Percentiles rank a stretch among this genome's conserved stretches.
Evolutionary conservation across 1,140 invertebrate species (phyloP).

Genomic region (Diorhabda sublineata): DNA sequence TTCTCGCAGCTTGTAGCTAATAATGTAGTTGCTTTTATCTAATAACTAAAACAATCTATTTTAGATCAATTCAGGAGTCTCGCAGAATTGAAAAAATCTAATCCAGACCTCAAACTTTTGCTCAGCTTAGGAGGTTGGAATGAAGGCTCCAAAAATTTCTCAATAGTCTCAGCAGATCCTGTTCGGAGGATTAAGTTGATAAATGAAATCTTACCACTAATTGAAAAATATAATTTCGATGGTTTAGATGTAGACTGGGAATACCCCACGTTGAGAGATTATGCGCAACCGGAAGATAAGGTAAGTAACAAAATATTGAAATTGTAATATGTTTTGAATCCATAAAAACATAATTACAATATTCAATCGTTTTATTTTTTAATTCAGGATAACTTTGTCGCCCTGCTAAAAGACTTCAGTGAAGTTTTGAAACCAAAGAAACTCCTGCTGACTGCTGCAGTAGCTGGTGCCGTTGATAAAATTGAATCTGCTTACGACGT

Average conservation of each 20-base stretch:
- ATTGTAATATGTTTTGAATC: too few species aligned
- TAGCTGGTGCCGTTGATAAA: slow-evolving; percentile 35
- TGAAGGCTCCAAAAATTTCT: slow-evolving; percentile 55
- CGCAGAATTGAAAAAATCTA: slow-evolving; percentile 35
- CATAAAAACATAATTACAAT: not conserved
- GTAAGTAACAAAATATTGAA: not conserved
- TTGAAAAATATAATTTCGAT: slow-evolving; percentile 63
- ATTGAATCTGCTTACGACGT: slow-evolving; percentile 79
- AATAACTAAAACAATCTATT: not conserved
- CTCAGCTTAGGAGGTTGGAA: slow-evolving; percentile 73
- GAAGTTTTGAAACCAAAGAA: slow-evolving; percentile 31
- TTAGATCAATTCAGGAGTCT: slow-evolving; percentile 1
- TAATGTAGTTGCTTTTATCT: too few species aligned
- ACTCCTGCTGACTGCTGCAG: slow-evolving; percentile 32
- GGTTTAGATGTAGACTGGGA: slow-evolving; percentile 71
- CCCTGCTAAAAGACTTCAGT: slow-evolving; percentile 33
- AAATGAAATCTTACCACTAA: slow-evolving; percentile 54
- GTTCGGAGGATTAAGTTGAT: slow-evolving; percentile 37
- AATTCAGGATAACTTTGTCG: slow-evolving; percentile 31
- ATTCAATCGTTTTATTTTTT: slow-evolving; percentile 12
- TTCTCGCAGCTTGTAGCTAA: too few species aligned
- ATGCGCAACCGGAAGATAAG: slow-evolving; percentile 5
- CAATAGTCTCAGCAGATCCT: slow-evolving; percentile 41
- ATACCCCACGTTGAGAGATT: slow-evolving; percentile 51
- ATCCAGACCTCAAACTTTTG: slow-evolving; percentile 60